Percentiles rank a stretch among this genome's conserved stretches.
These are phyloP conservation scores for Ctenopoma kingsleyae DNA, from an alignment of 2,797 vertebrate species.

Conservation along the genomic window DNA sequence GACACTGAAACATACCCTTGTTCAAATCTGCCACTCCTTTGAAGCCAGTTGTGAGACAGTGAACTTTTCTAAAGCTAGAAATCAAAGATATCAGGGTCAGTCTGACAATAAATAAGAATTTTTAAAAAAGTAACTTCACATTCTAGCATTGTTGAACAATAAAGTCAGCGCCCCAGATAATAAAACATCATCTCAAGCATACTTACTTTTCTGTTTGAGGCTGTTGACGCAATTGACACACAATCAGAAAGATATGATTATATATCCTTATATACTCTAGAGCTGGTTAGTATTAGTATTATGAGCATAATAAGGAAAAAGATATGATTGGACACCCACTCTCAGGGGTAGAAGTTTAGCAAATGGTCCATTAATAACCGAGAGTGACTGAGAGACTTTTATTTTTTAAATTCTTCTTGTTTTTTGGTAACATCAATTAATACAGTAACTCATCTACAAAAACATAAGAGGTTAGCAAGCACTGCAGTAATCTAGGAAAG, in stretches of 20 bases:
- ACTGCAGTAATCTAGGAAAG: constrained; percentile 48
- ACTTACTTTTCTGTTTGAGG: too few relatives aligned
- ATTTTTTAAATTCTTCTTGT: background rate
- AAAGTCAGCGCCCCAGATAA: too few relatives aligned
- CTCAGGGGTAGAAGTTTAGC: background rate
- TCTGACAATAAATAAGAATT: too few relatives aligned
- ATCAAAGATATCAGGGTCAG: background rate
- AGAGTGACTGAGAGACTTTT: background rate
- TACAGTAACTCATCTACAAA: background rate
- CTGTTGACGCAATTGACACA: too few relatives aligned
- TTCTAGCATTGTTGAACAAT: too few relatives aligned
- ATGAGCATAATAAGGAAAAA: background rate
- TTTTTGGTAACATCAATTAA: background rate
- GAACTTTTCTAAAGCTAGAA: background rate
- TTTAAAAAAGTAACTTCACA: too few relatives aligned
- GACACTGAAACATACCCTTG: constrained; percentile 12
- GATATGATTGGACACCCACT: background rate
- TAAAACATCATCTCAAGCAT: too few relatives aligned
- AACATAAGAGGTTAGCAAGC: background rate
- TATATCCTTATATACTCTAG: background rate
- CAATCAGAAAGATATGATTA: too few relatives aligned
- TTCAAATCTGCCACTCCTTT: constrained; percentile 10
- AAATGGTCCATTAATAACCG: background rate
- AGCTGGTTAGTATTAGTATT: background rate
- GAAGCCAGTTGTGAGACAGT: background rate